Conservation (phyloP, 2,113 vertebrate species). For the Myiozetetes cayanensis region DNA sequence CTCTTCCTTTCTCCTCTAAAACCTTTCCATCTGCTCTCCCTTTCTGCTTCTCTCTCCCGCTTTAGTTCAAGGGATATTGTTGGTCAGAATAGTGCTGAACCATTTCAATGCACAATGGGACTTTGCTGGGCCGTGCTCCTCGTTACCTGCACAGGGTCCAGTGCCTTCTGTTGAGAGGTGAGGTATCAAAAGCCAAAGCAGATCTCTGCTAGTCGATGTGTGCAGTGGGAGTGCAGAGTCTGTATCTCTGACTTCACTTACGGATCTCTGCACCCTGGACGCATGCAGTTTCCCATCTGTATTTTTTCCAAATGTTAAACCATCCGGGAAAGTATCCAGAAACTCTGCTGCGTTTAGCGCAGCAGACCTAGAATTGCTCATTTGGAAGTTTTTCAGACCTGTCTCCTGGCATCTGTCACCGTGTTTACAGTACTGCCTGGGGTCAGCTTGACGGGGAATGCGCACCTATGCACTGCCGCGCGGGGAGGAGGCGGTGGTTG, state of each 20-base stretch:
- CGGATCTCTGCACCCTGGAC: background rate
- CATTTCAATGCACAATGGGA: background rate
- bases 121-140: background rate
- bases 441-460: background rate
- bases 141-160: background rate
- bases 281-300: background rate
- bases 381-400: slow-evolving; percentile 52
- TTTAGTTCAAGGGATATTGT: background rate
- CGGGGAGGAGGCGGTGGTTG: background rate
- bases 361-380: slow-evolving; percentile 35
- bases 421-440: background rate
- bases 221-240: background rate
- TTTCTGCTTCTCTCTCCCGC: background rate
- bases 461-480: background rate
- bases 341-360: background rate
- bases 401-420: slow-evolving; percentile 58
- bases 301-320: slow-evolving; percentile 41
- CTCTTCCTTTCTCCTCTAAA: background rate
- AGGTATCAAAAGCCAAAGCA: background rate
- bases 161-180: accelerated
- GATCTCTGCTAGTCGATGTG: background rate
- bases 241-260: background rate
- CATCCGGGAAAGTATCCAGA: background rate
- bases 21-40: background rate
- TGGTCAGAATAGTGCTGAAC: background rate